Base-by-base conservation (phyloP, 1,140 invertebrate genomes). In the Lordiphosa collinella region DNA sequence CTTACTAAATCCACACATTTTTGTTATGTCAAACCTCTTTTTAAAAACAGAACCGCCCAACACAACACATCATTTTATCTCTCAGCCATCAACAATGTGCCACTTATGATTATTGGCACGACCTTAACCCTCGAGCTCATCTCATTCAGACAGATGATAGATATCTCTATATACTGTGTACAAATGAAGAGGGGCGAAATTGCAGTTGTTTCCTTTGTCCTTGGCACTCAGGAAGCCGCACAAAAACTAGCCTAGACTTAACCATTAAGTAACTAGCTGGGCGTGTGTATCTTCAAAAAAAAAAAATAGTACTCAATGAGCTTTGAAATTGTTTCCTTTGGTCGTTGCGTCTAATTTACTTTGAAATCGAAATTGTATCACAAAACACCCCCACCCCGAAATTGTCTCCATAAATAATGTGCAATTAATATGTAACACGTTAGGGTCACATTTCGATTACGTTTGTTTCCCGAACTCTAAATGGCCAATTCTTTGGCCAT, bases 361-460 rank as follows among this genome's bases (percentile, higher is more conserved):
- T 56, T 43, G 49, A 60, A 63, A 49, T 60, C 50, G 41, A 79
- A 80, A 82, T 58, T 55, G 47, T 68, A 65, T 52, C 35, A 46
- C 48, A 53, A 60, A 56, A 58, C 18, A 40, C 31, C 16, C 34
- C 4, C 22, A 49, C 16, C 34, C 4, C 22, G 48, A 53, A 67
- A 44, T 13, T 25, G 32, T 40, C 29, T 46, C 58, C 32, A 84
- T 82, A 82, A 84, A 78, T 82, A 84, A 78, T 82, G 68, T 70
- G 57, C 78, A 82, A 82, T 82, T 82, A 82, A 84, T 82, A 82
- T 82, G 78, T 82, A 82, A 84, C 78, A 82, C 78, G 78, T 82
- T 82, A 72, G 78, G 31, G 41, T 34, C 12, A 55, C 48, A 68
- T 60, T 61, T 44, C 75, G 68, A 48, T 71, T 66, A 34, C 11